Evolutionary conservation across 1,140 invertebrate species (phyloP).

Genomic region (Platyscapa corneri): DNA sequence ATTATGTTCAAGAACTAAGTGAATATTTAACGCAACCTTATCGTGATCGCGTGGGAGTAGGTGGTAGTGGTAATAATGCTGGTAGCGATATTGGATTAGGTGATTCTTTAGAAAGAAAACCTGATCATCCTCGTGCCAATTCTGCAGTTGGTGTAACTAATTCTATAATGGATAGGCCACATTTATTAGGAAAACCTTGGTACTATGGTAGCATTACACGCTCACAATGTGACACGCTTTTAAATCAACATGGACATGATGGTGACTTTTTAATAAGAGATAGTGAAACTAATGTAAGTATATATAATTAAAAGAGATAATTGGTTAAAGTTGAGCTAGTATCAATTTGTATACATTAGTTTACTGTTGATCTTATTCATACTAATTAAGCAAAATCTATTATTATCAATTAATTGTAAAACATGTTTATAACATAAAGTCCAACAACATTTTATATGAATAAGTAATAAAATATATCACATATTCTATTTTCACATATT

Average conservation of each 20-base stretch:
- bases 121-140: constrained; percentile 59
- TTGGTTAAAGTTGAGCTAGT: too few species aligned
- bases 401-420: too few species aligned
- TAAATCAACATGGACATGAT: constrained; percentile 95
- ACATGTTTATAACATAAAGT: too few species aligned
- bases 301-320: not conserved
- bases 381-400: too few species aligned
- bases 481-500: too few species aligned
- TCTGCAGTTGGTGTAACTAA: constrained; percentile 29
- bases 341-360: too few species aligned
- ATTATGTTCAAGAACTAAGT: constrained; percentile 94
- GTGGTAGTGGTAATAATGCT: constrained; percentile 58
- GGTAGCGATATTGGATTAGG: constrained; percentile 73
- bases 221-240: constrained; percentile 93
- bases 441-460: too few species aligned
- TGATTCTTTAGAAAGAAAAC: constrained; percentile 72
- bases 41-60: constrained; percentile 74
- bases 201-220: constrained; percentile 97
- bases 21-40: constrained; percentile 91
- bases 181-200: constrained; percentile 90
- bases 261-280: constrained; percentile 99
- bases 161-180: constrained; percentile 77
- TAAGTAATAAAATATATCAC: too few species aligned
- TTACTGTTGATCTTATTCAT: too few species aligned
- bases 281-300: constrained; percentile 97